phyloP scores from a whole-genome alignment of 2,797 vertebrate genomes.

The Pseudopleuronectes americanus region DNA sequence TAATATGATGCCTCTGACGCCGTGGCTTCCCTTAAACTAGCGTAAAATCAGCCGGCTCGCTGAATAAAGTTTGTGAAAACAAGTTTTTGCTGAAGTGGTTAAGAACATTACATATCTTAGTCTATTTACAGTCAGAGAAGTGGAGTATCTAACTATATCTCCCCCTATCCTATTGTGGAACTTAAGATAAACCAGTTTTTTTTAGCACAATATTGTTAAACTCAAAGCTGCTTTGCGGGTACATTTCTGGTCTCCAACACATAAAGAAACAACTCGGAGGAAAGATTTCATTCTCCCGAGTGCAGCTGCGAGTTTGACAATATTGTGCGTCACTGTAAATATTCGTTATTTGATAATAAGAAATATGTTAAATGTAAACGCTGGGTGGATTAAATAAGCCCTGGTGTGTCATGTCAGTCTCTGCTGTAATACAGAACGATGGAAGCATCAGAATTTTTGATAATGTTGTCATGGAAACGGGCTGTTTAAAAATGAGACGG shows the following conservation, averaged over 20 bases:
- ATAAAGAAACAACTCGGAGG: slow-evolving; percentile 9
- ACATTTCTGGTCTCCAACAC: slow-evolving; percentile 18
- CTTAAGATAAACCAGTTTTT: slow-evolving; percentile 57
- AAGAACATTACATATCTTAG: slow-evolving; percentile 52
- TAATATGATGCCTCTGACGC: slow-evolving; percentile 63
- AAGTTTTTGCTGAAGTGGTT: slow-evolving; percentile 46
- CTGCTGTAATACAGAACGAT: slow-evolving; percentile 28
- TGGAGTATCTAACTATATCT: slow-evolving; percentile 41
- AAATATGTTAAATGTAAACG: slow-evolving; percentile 19
- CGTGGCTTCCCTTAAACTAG: slow-evolving; percentile 56
- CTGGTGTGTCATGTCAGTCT: slow-evolving; percentile 19
- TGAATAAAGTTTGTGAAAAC: slow-evolving; percentile 58
- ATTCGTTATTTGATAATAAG: neutral
- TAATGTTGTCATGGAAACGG: slow-evolving; percentile 61
- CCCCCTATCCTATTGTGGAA: slow-evolving; percentile 35
- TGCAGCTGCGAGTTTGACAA: slow-evolving; percentile 1
- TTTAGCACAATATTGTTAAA: too few species aligned
- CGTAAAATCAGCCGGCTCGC: slow-evolving; percentile 61
- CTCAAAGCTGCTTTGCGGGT: slow-evolving; percentile 50
- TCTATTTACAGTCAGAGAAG: slow-evolving; percentile 58
- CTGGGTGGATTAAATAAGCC: slow-evolving; percentile 29
- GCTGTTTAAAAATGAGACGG: slow-evolving; percentile 36
- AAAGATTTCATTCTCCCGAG: slow-evolving; percentile 3
- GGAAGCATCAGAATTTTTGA: slow-evolving; percentile 49
- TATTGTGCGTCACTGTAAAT: slow-evolving; percentile 5